A percentile compares a stretch with the other conserved stretches of the same genome.
phyloP scores from a whole-genome alignment of 2,888 invertebrate species.

The Nomada flava region DNA sequence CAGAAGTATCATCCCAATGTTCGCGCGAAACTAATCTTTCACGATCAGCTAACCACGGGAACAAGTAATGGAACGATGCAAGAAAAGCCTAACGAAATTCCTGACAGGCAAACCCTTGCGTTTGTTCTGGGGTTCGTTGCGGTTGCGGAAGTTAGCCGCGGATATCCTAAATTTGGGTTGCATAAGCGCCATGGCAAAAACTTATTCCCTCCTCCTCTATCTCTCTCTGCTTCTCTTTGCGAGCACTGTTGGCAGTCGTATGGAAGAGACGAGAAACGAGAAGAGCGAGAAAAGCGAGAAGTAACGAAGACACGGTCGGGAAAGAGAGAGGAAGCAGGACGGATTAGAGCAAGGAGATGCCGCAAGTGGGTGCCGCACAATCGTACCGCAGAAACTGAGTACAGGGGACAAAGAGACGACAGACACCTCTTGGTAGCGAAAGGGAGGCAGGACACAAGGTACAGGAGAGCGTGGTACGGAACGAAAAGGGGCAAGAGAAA shows the following conservation, averaged over 20 bases:
- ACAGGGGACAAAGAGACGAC: slow-evolving; percentile 43
- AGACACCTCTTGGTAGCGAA: slow-evolving; percentile 19
- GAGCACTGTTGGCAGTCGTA: slow-evolving; percentile 35
- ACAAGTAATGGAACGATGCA: neutral
- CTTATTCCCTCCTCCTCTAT: neutral
- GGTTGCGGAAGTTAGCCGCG: slow-evolving; percentile 63
- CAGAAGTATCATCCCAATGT: neutral
- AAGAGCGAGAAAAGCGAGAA: neutral
- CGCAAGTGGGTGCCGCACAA: slow-evolving; percentile 57
- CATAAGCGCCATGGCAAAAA: slow-evolving; percentile 64
- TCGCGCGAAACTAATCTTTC: slow-evolving; percentile 20
- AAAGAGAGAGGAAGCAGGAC: slow-evolving; percentile 5
- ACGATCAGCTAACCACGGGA: slow-evolving; percentile 4
- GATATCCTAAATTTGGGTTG: slow-evolving; percentile 66
- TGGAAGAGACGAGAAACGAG: slow-evolving; percentile 5
- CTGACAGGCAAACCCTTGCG: slow-evolving; percentile 19
- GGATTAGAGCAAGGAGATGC: slow-evolving; percentile 53
- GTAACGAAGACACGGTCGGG: neutral
- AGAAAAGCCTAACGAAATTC: slow-evolving; percentile 46
- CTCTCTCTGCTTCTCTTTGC: neutral
- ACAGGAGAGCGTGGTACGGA: slow-evolving; percentile 37
- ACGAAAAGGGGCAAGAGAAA: slow-evolving; percentile 58
- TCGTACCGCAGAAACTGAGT: slow-evolving; percentile 47
- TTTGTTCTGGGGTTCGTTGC: slow-evolving; percentile 33
- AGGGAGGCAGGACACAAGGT: slow-evolving; percentile 19